phyloP scores from a whole-genome alignment of 2,113 vertebrate species.

The Antechinus stuartii region DNA sequence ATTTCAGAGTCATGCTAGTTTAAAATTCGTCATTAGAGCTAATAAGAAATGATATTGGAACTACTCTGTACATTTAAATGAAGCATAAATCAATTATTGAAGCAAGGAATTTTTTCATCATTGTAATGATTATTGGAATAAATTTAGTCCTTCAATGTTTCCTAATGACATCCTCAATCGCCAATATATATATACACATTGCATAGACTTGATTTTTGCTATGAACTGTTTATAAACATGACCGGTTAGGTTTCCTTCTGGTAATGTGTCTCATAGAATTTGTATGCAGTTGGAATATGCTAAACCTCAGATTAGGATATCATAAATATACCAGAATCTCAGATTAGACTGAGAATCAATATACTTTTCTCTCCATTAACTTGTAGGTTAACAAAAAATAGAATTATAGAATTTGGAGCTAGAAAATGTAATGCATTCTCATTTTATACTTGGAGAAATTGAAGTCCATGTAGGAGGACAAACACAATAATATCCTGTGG shows the following conservation, averaged over 20 bases:
- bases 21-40: conserved; percentile 88
- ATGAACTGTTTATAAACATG: conserved; percentile 73
- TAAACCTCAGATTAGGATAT: conserved; percentile 64
- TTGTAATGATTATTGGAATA: conserved; percentile 89
- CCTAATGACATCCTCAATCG: conserved; percentile 85
- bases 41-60: conserved; percentile 91
- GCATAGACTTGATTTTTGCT: conserved; percentile 81
- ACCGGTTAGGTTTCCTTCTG: conserved; percentile 64
- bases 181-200: conserved; percentile 76
- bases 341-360: conserved; percentile 68
- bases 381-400: conserved; percentile 67
- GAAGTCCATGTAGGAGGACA: neutral
- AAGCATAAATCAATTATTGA: conserved; percentile 92
- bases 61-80: conserved; percentile 89
- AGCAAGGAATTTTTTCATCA: conserved; percentile 89
- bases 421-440: neutral
- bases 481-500: neutral
- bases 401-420: conserved; percentile 2
- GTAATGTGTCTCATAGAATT: conserved; percentile 69
- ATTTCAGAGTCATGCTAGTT: conserved; percentile 87
- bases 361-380: conserved; percentile 52
- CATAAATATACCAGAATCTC: conserved; percentile 60
- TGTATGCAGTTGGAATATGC: conserved; percentile 44
- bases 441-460: neutral
- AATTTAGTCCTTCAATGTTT: conserved; percentile 87